phyloP scores from a whole-genome alignment of 2,113 vertebrate genomes.

The Sialia sialis region DNA sequence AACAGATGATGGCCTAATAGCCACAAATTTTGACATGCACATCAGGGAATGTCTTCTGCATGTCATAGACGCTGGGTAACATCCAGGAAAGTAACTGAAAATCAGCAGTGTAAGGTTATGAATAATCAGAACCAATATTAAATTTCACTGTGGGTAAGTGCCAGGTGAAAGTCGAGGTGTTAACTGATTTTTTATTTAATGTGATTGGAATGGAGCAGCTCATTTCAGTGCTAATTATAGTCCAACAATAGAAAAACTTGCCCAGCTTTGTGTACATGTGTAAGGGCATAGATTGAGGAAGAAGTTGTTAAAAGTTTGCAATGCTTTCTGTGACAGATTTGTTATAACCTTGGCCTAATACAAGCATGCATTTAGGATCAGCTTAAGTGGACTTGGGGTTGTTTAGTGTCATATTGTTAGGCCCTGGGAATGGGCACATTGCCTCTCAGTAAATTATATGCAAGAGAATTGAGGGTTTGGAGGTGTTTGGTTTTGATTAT shows the following conservation, averaged over 20 bases:
- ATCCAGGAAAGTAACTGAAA: background rate
- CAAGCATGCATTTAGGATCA: background rate
- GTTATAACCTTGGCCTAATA: background rate
- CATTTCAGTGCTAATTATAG: background rate
- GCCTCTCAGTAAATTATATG: background rate
- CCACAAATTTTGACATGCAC: background rate
- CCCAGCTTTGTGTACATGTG: rapidly evolving
- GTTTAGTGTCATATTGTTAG: background rate
- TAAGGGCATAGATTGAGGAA: background rate
- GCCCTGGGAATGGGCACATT: background rate
- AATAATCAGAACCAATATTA: constrained; percentile 10
- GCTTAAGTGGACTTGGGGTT: background rate
- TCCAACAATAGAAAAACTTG: background rate
- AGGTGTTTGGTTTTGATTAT: background rate
- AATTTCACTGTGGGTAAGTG: constrained; percentile 1
- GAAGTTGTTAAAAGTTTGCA: background rate
- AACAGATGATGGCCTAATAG: background rate
- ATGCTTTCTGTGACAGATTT: background rate
- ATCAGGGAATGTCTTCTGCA: background rate
- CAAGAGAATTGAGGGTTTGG: background rate
- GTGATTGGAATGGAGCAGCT: background rate
- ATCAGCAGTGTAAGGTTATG: constrained; percentile 16
- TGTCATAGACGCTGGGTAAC: background rate
- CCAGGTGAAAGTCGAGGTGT: constrained; percentile 31
- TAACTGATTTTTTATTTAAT: constrained; percentile 20